These are phyloP conservation scores for Leptopilina clavipes DNA, from an alignment of 1,140 invertebrate species.

Conservation along the genomic window DNA sequence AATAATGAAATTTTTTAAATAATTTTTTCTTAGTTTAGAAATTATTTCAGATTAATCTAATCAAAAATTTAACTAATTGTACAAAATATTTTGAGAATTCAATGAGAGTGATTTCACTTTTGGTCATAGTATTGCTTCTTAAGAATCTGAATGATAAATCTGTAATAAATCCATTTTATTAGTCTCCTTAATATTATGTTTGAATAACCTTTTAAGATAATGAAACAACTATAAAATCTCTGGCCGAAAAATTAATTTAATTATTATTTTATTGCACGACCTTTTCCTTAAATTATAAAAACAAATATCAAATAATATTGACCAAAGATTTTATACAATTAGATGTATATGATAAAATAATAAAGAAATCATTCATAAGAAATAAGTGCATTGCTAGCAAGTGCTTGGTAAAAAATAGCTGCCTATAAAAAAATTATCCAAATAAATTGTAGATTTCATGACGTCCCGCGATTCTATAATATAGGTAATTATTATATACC, in stretches of 20 bases:
- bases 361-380: conserved; percentile 47
- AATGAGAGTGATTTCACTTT: conserved; percentile 1
- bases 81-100: neutral
- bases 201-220: neutral
- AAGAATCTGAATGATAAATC: conserved; percentile 25
- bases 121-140: conserved; percentile 17
- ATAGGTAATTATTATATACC: neutral
- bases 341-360: conserved; percentile 15
- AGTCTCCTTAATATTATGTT: conserved; percentile 8
- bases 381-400: conserved; percentile 70
- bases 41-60: neutral
- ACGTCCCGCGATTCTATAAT: neutral
- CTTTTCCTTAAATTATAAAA: neutral
- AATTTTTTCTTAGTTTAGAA: neutral
- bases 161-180: conserved; percentile 30
- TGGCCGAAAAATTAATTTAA: neutral
- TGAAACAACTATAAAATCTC: neutral
- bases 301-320: conserved; percentile 4
- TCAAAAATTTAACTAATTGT: neutral
- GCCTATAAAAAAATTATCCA: neutral
- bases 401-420: conserved; percentile 59
- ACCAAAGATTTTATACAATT: conserved; percentile 45
- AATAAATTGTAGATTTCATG: neutral
- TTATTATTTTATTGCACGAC: no score
- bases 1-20: neutral